These are phyloP conservation scores for Xiphophorus birchmanni DNA, from an alignment of 2,797 vertebrate species.

Conservation along the genomic window DNA sequence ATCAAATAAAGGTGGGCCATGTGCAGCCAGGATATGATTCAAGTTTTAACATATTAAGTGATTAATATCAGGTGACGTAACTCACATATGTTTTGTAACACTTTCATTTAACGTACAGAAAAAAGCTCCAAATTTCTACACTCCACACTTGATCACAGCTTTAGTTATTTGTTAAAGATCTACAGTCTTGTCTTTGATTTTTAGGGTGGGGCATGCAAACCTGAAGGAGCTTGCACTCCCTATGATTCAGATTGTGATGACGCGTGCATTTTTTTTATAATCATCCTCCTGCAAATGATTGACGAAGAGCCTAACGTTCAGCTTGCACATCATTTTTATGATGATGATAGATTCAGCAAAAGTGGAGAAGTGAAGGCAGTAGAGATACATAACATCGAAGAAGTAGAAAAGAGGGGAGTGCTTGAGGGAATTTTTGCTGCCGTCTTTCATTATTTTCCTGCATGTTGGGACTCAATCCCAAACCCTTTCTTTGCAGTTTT, in stretches of 20 bases:
- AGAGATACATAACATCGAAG: neutral
- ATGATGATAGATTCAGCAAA: slow-evolving; percentile 21
- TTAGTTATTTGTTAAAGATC: slow-evolving; percentile 5
- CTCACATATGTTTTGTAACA: neutral
- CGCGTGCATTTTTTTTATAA: slow-evolving; percentile 1
- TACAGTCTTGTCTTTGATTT: neutral
- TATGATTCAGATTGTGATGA: slow-evolving; percentile 27
- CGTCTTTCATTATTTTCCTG: slow-evolving; percentile 52
- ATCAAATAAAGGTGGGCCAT: slow-evolving; percentile 65
- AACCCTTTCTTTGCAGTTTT: slow-evolving; percentile 15
- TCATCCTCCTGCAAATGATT: slow-evolving; percentile 8
- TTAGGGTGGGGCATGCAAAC: neutral
- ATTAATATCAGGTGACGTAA: neutral
- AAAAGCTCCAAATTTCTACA: neutral
- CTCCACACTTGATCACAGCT: neutral
- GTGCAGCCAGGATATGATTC: slow-evolving; percentile 63
- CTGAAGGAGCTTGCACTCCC: slow-evolving; percentile 5
- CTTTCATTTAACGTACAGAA: neutral
- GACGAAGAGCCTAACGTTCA: neutral
- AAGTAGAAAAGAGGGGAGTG: slow-evolving; percentile 12
- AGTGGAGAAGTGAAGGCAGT: slow-evolving; percentile 1
- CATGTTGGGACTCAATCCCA: slow-evolving; percentile 67
- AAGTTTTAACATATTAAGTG: slow-evolving; percentile 13
- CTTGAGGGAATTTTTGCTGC: slow-evolving; percentile 36
- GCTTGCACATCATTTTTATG: neutral